Percentiles rank a stretch among this genome's conserved stretches.
phyloP scores from a whole-genome alignment of 1,140 invertebrate species.

The Telenomus remus region DNA sequence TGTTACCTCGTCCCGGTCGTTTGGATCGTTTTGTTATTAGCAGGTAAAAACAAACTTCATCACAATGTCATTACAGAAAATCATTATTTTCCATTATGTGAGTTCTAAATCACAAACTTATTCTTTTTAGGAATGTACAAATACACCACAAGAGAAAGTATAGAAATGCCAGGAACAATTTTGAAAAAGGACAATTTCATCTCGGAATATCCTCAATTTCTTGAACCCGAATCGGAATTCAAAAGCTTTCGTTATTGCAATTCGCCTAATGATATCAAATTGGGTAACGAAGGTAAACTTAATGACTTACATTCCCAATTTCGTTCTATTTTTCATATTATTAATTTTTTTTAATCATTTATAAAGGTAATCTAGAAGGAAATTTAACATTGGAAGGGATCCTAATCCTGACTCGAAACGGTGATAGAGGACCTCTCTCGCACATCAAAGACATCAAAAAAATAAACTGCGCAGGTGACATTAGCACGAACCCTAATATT shows the following conservation, averaged over 20 bases:
- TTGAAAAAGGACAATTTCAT: slow-evolving; percentile 32
- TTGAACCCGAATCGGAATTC: not conserved
- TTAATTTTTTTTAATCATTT: not conserved
- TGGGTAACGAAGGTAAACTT: slow-evolving; percentile 37
- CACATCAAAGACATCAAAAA: slow-evolving; percentile 84
- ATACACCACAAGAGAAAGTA: slow-evolving; percentile 37
- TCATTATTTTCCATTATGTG: too few relatives aligned
- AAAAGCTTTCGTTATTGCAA: slow-evolving; percentile 31
- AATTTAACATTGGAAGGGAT: slow-evolving; percentile 86
- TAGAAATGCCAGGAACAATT: slow-evolving; percentile 11
- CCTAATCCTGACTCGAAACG: slow-evolving; percentile 88
- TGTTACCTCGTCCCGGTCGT: slow-evolving; percentile 45
- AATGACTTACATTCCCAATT: not conserved
- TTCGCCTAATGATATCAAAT: slow-evolving; percentile 26
- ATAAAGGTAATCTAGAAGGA: slow-evolving; percentile 76
- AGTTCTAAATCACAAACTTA: too few relatives aligned
- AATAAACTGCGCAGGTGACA: slow-evolving; percentile 83
- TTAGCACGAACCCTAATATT: slow-evolving; percentile 73
- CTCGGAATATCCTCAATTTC: slow-evolving; percentile 29
- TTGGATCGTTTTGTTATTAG: slow-evolving; percentile 45
- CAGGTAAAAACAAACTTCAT: slow-evolving; percentile 9
- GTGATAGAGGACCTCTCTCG: slow-evolving; percentile 89
- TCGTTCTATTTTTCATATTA: too few relatives aligned
- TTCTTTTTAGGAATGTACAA: slow-evolving; percentile 45
- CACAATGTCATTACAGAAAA: too few relatives aligned